A percentile compares a stretch with the other conserved stretches of the same genome.
Conservation (phyloP, 2,797 vertebrate genomes). For the Lates japonicus region DNA sequence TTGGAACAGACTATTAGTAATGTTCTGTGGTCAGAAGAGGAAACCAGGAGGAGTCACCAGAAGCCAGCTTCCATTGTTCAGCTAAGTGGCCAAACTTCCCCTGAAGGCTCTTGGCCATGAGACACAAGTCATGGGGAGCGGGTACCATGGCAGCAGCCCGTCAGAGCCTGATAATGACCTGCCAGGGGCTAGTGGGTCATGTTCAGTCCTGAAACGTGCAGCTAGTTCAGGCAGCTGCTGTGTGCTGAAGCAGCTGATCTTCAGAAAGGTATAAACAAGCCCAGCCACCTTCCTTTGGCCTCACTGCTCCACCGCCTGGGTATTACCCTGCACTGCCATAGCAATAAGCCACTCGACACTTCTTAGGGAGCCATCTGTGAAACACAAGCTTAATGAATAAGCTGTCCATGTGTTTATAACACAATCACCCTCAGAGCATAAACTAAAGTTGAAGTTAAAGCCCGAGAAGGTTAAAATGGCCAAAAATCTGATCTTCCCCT, state of each 20-base stretch:
- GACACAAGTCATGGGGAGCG: conserved; percentile 44
- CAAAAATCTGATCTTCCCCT: too few relatives aligned
- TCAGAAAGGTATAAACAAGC: not conserved
- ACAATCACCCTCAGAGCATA: too few relatives aligned
- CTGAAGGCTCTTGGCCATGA: conserved; percentile 53
- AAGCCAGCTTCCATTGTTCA: conserved; percentile 75
- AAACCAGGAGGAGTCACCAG: conserved; percentile 61
- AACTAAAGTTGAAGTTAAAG: too few relatives aligned
- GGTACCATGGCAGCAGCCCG: conserved; percentile 55
- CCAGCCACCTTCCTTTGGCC: not conserved
- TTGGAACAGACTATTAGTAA: too few relatives aligned
- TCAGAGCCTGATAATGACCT: conserved; percentile 49
- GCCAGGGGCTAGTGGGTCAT: conserved; percentile 40
- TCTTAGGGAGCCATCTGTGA: too few relatives aligned
- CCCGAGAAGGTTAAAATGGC: too few relatives aligned
- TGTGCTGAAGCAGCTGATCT: conserved; percentile 17
- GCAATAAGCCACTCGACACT: too few relatives aligned
- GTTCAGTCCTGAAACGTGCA: conserved; percentile 19
- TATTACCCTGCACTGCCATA: not conserved
- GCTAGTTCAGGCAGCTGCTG: conserved; percentile 10
- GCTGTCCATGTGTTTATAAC: too few relatives aligned
- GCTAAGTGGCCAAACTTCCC: conserved; percentile 71
- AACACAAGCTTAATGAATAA: too few relatives aligned
- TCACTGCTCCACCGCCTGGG: not conserved
- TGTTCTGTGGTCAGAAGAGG: conserved; percentile 20